A percentile compares a stretch with the other conserved stretches of the same genome.
Conservation (phyloP, 2,888 invertebrate species). For the Nemotelus nigrinus region DNA sequence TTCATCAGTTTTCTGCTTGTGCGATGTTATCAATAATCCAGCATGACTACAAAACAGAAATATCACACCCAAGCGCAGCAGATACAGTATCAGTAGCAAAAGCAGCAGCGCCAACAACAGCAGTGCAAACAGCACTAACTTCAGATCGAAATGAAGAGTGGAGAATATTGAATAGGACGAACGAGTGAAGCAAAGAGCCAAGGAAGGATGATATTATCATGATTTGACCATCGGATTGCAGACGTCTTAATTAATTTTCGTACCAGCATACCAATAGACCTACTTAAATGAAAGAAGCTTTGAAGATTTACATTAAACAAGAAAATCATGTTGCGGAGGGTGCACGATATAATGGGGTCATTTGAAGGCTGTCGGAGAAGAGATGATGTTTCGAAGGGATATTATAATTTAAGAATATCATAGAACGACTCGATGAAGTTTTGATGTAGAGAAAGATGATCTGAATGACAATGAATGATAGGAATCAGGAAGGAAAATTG, state of each 20-base stretch:
- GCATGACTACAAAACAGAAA: background rate
- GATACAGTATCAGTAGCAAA: background rate
- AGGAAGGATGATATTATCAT: constrained; percentile 6
- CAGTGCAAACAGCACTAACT: no score
- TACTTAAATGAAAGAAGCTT: constrained; percentile 27
- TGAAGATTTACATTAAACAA: constrained; percentile 34
- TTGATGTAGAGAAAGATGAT: no score
- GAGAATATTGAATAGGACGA: background rate
- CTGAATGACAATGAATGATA: no score
- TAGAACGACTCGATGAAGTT: no score
- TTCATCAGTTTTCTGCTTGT: constrained; percentile 36
- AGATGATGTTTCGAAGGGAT: no score
- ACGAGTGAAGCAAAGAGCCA: background rate
- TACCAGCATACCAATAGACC: constrained; percentile 15
- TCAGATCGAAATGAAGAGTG: background rate
- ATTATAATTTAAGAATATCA: no score
- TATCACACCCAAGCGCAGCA: background rate
- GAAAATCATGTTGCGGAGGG: constrained; percentile 8
- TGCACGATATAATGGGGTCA: constrained; percentile 19
- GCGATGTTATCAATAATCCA: constrained; percentile 36
- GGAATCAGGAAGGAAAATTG: no score
- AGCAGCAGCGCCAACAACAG: no score
- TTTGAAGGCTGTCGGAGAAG: background rate
- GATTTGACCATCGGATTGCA: constrained; percentile 37
- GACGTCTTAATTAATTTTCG: constrained; percentile 42